Evolutionary conservation across 1,140 invertebrate genomes (phyloP), one percentile per base, ranked within the genome.

Genomic region (Colletes gigas): DNA sequence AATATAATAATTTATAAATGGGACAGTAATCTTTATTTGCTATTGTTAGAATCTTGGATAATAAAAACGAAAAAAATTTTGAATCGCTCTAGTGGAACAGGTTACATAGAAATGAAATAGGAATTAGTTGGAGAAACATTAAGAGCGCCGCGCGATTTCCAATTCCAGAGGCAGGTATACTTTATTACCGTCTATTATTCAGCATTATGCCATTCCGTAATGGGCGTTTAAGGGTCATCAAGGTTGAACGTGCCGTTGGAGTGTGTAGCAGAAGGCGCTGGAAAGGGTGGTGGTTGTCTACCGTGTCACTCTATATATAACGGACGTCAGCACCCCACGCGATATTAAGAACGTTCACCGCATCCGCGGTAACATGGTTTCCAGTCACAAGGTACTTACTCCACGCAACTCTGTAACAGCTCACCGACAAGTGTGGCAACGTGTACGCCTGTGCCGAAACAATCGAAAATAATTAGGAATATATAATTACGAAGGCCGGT

Each of bases 221-320:
- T 52, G 65, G 71, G 79, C 47, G 78, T 91, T 91, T 89, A 88
- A 89, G 86, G 89, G 90, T 91, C 89, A 90, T 90, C 92, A 92
- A 92, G 91, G 92, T 92, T 91, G 86, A 75, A 68, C 72, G 73
- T 59, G 73, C 68, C 81, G 73, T 44, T 73, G 62, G 84, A 67
- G 73, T 88, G 85, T 69, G 81, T 60, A 30, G 47, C 63, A 80
- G 14, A 52, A 47, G 59, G 52, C 17, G 68, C 71, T 70, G 81
- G 71, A 85, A 84, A 88, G 86, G 88, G 86, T 89, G 88, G 88
- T 87, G 88, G 88, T 82, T 85, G 74, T 77, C 82, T 87, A 90
- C 91, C 91, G 91, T 93, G 90, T 91, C 92, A 93, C 91, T 91
- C 90, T 88, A 92, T 93, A 93, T 92, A 93, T 92, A 93, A 91